phyloP scores from a whole-genome alignment of 2,888 invertebrate species.

The Pecten maximus region DNA sequence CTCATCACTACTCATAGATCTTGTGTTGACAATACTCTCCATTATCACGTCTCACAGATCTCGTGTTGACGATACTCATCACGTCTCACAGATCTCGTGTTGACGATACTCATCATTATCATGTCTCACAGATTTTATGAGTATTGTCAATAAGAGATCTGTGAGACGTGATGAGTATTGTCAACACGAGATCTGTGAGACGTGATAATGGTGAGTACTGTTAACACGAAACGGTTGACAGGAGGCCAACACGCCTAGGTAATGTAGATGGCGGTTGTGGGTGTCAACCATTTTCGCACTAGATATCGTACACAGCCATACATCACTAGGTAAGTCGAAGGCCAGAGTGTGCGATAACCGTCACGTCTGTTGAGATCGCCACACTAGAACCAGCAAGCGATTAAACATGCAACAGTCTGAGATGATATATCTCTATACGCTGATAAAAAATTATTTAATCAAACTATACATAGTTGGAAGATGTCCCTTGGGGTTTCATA shows the following conservation, averaged over 20 bases:
- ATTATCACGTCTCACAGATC: no score
- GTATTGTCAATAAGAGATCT: no score
- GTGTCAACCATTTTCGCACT: not conserved
- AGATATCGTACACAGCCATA: not conserved
- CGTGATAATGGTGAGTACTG: no score
- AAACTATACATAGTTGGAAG: slow-evolving; percentile 3
- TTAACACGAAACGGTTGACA: no score
- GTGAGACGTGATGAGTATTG: no score
- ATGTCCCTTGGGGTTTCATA: not conserved
- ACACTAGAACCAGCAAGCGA: slow-evolving; percentile 4
- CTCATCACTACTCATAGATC: no score
- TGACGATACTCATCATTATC: no score
- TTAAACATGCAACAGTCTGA: not conserved
- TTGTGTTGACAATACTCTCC: no score
- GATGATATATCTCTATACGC: not conserved
- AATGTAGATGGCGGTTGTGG: not conserved
- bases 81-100: no score
- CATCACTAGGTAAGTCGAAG: not conserved
- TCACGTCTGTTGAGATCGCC: not conserved
- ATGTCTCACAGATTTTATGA: no score
- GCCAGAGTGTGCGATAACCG: not conserved
- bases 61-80: no score
- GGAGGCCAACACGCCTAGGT: not conserved
- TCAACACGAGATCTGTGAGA: no score
- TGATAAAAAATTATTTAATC: slow-evolving; percentile 31